phyloP scores from a whole-genome alignment of 2,888 invertebrate species.

The Argyresthia albistria region DNA sequence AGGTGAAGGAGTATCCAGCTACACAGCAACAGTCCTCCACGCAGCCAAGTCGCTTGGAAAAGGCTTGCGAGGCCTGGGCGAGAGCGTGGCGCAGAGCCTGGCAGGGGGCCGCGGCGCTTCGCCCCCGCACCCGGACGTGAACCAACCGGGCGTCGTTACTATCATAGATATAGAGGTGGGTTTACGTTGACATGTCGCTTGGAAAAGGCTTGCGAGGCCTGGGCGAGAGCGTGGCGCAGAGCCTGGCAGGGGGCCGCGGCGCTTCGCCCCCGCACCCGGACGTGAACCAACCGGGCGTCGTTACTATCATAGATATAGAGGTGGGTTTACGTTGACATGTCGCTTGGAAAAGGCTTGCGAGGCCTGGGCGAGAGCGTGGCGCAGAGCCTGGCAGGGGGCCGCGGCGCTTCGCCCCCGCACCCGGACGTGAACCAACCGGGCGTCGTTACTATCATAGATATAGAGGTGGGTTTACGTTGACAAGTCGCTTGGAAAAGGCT shows the following conservation, averaged over 20 bases:
- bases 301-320: constrained; percentile 90
- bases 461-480: constrained; percentile 76
- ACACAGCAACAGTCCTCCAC: constrained; percentile 93
- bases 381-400: constrained; percentile 86
- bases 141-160: constrained; percentile 90
- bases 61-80: constrained; percentile 90
- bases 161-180: constrained; percentile 86
- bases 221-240: constrained; percentile 88
- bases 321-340: constrained; percentile 74
- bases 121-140: constrained; percentile 69
- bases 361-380: constrained; percentile 87
- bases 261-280: constrained; percentile 67
- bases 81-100: constrained; percentile 92
- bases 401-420: constrained; percentile 55
- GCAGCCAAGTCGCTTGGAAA: constrained; percentile 95
- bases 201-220: constrained; percentile 83
- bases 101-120: constrained; percentile 77
- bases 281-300: constrained; percentile 86
- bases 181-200: constrained; percentile 77
- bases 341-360: constrained; percentile 84
- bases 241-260: constrained; percentile 81
- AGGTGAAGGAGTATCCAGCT: constrained; percentile 87
- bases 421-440: constrained; percentile 85
- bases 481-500: constrained; percentile 80
- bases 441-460: constrained; percentile 89